Evolutionary conservation across 1,140 invertebrate species (phyloP), one percentile per base, ranked within the genome.

Genomic region (Drosophila orosa): DNA sequence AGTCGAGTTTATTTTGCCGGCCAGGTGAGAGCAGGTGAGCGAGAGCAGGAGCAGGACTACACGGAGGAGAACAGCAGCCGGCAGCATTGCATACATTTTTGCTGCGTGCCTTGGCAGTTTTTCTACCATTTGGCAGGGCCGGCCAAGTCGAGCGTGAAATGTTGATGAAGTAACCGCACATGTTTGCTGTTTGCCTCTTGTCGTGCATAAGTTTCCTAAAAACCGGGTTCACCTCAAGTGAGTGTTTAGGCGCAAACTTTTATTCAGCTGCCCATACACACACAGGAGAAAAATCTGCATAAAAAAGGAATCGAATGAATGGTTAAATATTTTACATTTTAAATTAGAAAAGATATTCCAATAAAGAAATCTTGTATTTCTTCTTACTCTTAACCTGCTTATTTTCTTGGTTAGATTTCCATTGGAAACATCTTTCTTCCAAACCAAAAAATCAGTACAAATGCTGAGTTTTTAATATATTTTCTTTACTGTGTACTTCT

Each of bases 101-200:
- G 68, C 80, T 84, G 84, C 80, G 80, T 87, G 80, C 73, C 57
- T 89, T 71, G 66, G 52, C 63, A 73, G 62, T 71, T 59, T 68
- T 82, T 82, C 50, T 44, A 37, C 25, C 39, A 62, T 67, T 62
- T 47, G 58, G 57, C 52, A 54, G 31, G 47, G 37, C 47, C 60
- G 83, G 58, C 45, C 84, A 87, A 89, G 73, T 84, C 76, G 74
- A 89, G 77, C 73, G 84, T 84, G 69, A 89, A 89, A 84, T 89
- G 84, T 89, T 84, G 84, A 89, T 89, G 84, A 89, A 89, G 84
- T 89, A 89, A 71, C 84, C 83, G 74, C 74, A 76, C 73, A 76
- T 76, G 73, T 61, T 75, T 85, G 80, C 77, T 52, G 66, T 60
- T 67, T 65, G 68, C 80, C 37, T 39, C 68, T 39, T 50, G 59